Percentiles rank a stretch among this genome's conserved stretches.
Evolutionary conservation across 2,888 invertebrate species (phyloP).

Genomic region (Acleris laterana): DNA sequence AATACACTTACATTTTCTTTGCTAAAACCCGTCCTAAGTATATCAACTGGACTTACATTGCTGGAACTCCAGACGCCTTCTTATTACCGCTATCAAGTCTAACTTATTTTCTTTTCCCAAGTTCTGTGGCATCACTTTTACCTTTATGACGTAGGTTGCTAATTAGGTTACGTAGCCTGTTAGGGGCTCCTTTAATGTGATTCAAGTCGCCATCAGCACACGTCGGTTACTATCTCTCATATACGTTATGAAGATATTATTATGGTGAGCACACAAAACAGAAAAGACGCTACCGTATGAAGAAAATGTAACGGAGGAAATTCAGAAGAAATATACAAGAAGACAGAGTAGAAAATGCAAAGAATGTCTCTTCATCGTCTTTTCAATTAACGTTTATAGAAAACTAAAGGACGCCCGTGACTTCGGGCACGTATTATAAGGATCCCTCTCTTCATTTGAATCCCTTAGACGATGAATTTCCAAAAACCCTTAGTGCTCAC

Average conservation of each 20-base stretch:
- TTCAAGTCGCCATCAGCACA: constrained; percentile 1
- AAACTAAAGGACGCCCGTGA: too few relatives aligned
- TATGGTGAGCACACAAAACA: not conserved
- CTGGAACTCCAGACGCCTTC: constrained; percentile 12
- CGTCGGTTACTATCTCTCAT: constrained; percentile 1
- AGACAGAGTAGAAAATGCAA: too few relatives aligned
- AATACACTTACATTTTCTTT: constrained; percentile 7
- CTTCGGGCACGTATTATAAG: too few relatives aligned
- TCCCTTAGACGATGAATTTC: too few relatives aligned
- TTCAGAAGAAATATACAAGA: too few relatives aligned
- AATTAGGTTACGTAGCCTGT: constrained; percentile 12
- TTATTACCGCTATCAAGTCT: constrained; percentile 5
- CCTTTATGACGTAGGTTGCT: constrained; percentile 7
- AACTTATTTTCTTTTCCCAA: not conserved
- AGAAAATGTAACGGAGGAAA: too few relatives aligned
- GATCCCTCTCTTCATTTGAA: too few relatives aligned
- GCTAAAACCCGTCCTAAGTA: constrained; percentile 23
- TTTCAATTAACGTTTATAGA: too few relatives aligned
- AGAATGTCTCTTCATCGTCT: too few relatives aligned
- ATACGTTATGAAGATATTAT: not conserved
- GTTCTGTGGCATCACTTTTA: constrained; percentile 14
- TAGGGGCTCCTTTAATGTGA: constrained; percentile 4
- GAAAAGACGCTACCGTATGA: too few relatives aligned
- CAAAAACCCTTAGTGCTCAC: too few relatives aligned
- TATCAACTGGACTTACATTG: constrained; percentile 13